Percentiles rank a stretch among this genome's conserved stretches.
Conservation (phyloP, 2,888 invertebrate genomes). For the Argyra leucocephala region DNA sequence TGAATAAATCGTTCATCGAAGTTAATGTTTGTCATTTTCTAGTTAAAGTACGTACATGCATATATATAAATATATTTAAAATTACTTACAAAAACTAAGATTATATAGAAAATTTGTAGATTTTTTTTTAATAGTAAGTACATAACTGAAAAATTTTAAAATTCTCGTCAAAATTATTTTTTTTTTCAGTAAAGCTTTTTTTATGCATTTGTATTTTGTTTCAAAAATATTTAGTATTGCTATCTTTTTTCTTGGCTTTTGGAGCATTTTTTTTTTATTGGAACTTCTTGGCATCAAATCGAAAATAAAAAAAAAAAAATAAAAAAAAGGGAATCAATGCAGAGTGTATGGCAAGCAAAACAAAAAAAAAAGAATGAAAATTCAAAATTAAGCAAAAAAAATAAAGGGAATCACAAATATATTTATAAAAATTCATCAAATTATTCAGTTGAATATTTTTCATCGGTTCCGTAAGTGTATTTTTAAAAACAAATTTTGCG, state of each 20-base stretch:
- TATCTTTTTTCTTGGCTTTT: not conserved
- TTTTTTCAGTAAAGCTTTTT: not conserved
- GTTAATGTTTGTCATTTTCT: no score
- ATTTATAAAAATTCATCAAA: not conserved
- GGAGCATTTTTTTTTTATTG: not conserved
- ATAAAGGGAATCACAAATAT: not conserved
- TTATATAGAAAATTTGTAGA: no score
- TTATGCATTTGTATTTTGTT: no score
- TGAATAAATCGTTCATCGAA: no score
- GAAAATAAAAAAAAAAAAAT: no score
- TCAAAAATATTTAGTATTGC: no score
- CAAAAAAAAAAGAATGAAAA: not conserved
- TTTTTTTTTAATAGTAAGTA: no score
- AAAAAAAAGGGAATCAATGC: constrained; percentile 4
- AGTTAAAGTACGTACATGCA: no score
- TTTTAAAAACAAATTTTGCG: not conserved
- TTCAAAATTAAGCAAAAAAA: not conserved
- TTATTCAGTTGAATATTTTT: not conserved
- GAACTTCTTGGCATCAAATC: no score
- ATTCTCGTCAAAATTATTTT: not conserved
- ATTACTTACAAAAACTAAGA: no score
- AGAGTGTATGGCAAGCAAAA: constrained; percentile 3
- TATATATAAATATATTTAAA: no score
- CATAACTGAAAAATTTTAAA: no score
- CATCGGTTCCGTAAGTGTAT: not conserved